Evolutionary conservation across 2,888 invertebrate species (phyloP), one percentile per base, ranked within the genome.

Genomic region (Dinocampus coccinellae): DNA sequence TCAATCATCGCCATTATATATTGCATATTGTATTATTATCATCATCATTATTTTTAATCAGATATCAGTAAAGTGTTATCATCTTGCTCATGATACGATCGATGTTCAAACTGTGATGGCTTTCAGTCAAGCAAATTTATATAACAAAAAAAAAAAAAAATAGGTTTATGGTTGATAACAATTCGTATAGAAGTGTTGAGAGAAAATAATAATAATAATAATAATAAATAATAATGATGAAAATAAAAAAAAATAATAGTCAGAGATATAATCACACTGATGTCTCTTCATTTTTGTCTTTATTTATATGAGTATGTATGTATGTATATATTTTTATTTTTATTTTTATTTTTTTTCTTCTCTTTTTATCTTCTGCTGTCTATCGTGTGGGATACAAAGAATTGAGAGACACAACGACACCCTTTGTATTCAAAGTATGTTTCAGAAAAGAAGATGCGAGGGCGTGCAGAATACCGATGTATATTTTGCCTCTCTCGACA

Each of bases 381-480:
- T 16, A 47, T 47, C 47, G n/a, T 47, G 16, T 47, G n/a, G 33
- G 61, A 39, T 11, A 61, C 47, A 26, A 52, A 69, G 39, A 20
- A 70, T 16, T 34, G 36, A 65, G 47, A 57, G 33, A 55, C 53
- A 62, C 16, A 33, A 60, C 47, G 58, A 47, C 70, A 73, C 74
- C 73, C 75, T 82, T 83, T 79, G 79, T 83, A 86, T 86, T 85
- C 86, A 77, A 74, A 75, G 66, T 75, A 75, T 79, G 84, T 78
- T 81, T 78, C 78, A 70, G 80, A 77, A 52, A 72, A 79, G 80
- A 77, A 85, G 81, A 85, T 82, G 83, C 80, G 82, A 85, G 82
- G 83, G 84, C 82, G 77, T 82, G 79, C 68, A 61, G 86, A 86
- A 87, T 87, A 85, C 83, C 81, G 84, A 87, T 85, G 83, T 60